Percentiles rank a stretch among this genome's conserved stretches.
Conservation (phyloP, 1,140 invertebrate species). For the Lethocerus indicus region DNA sequence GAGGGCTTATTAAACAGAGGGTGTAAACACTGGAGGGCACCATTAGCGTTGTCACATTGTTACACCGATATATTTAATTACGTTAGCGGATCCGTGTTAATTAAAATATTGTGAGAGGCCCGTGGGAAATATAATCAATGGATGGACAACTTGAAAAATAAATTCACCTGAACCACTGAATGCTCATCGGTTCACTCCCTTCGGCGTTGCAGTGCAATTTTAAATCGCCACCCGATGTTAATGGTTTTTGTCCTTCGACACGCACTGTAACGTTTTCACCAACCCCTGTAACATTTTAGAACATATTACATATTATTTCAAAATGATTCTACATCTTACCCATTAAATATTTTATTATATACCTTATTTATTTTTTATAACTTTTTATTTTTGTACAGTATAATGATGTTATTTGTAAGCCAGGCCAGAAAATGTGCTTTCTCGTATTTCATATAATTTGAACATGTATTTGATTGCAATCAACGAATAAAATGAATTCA, state of each 20-base stretch:
- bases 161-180: constrained; percentile 15
- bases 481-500: too few relatives aligned
- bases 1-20: not conserved
- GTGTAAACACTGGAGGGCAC: too few relatives aligned
- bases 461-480: too few relatives aligned
- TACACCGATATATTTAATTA: not conserved
- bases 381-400: too few relatives aligned
- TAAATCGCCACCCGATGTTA: constrained; percentile 1
- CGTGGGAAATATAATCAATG: not conserved
- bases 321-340: too few relatives aligned
- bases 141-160: not conserved
- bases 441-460: too few relatives aligned
- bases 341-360: too few relatives aligned
- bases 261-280: constrained; percentile 2
- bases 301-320: not conserved
- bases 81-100: not conserved
- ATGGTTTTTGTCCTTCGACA: constrained; percentile 4
- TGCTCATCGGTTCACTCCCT: constrained; percentile 8
- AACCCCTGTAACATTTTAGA: constrained; percentile 8
- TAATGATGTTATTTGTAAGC: too few relatives aligned
- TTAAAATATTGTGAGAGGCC: not conserved
- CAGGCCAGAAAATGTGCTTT: too few relatives aligned
- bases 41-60: not conserved
- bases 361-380: too few relatives aligned
- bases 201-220: constrained; percentile 4